phyloP scores from a whole-genome alignment of 2,797 vertebrate genomes.

The Luscinia megarhynchos region DNA sequence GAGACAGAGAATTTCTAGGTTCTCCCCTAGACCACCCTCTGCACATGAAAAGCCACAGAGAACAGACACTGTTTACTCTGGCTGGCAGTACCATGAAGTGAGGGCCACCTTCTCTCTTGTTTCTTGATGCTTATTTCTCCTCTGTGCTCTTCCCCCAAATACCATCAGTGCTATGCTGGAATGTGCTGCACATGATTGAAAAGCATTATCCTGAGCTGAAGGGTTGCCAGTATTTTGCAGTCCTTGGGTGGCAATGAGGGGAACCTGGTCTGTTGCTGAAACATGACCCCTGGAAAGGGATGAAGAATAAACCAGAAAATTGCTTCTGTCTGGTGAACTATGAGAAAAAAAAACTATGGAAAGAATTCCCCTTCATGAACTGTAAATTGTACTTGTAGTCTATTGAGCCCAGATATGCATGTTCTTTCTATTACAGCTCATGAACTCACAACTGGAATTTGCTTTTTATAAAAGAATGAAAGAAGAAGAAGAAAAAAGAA shows the following conservation, averaged over 20 bases:
- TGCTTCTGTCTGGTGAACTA: constrained; percentile 10
- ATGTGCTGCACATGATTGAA: neutral
- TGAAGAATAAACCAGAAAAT: neutral
- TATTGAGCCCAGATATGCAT: neutral
- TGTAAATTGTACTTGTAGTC: neutral
- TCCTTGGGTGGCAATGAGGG: neutral
- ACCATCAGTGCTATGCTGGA: neutral
- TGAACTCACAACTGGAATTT: constrained; percentile 21
- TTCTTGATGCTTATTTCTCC: neutral
- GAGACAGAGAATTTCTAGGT: neutral
- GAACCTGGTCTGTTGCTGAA: constrained; percentile 13
- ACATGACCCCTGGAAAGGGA: constrained; percentile 6
- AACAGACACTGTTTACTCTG: neutral
- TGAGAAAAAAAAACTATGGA: neutral
- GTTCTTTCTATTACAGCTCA: constrained; percentile 10
- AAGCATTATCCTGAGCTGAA: neutral
- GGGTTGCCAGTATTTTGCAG: neutral
- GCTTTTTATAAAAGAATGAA: neutral
- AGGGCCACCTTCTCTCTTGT: neutral
- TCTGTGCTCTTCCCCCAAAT: neutral
- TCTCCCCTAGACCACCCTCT: neutral
- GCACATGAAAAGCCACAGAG: neutral
- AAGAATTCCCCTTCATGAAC: constrained; percentile 21
- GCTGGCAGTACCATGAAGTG: neutral
- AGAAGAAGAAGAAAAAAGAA: neutral